These are phyloP conservation scores for Numenius phaeopus DNA, from an alignment of 2,797 vertebrate species.

Conservation along the genomic window DNA sequence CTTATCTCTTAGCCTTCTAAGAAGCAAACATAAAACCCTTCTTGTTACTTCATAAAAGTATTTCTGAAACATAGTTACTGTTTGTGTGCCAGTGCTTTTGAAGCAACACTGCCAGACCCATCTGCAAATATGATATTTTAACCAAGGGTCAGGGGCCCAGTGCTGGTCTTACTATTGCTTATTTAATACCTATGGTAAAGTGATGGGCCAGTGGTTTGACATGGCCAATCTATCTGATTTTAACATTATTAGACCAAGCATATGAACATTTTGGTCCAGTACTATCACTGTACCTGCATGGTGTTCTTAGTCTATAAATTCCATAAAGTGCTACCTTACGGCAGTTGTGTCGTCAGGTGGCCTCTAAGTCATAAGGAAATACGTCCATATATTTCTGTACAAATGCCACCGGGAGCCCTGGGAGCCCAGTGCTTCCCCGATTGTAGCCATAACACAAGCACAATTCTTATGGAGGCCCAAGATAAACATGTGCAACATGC, in stretches of 20 bases:
- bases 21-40: background rate
- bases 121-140: background rate
- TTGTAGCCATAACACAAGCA: background rate
- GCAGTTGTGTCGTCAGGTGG: background rate
- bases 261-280: background rate
- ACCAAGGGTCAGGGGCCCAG: background rate
- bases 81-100: background rate
- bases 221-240: background rate
- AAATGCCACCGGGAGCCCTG: background rate
- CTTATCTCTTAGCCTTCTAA: background rate
- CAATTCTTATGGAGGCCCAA: fast-evolving
- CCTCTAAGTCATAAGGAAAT: background rate
- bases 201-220: background rate
- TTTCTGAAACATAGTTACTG: background rate
- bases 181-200: background rate
- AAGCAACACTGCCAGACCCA: background rate
- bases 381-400: background rate
- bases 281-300: background rate
- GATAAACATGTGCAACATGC: background rate
- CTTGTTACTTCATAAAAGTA: background rate
- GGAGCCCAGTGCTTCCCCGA: background rate
- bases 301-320: background rate
- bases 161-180: background rate
- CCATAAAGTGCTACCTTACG: background rate
- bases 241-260: background rate